phyloP scores from a whole-genome alignment of 2,113 vertebrate genomes.

The Murina feae region DNA sequence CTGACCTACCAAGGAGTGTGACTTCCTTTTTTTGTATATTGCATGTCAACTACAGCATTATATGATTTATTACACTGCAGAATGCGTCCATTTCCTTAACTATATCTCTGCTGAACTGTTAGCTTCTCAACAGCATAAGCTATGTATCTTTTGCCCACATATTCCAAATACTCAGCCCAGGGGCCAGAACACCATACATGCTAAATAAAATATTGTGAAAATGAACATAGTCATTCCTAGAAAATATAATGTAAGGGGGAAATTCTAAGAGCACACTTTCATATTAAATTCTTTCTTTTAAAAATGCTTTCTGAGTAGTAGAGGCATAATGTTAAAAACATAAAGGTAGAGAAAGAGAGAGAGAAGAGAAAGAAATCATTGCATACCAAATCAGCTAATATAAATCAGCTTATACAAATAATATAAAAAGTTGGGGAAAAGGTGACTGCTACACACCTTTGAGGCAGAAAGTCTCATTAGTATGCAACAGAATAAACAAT shows the following conservation, averaged over 20 bases:
- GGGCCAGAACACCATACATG: background rate
- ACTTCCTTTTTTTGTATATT: background rate
- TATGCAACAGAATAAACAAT: constrained; percentile 13
- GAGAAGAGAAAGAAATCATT: background rate
- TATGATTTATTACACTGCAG: background rate
- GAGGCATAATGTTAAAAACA: background rate
- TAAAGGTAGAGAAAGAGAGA: background rate
- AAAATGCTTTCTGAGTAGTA: background rate
- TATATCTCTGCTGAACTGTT: background rate
- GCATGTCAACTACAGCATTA: background rate
- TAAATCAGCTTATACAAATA: constrained; percentile 34
- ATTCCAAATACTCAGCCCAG: background rate
- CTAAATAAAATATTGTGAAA: background rate
- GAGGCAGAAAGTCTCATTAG: constrained; percentile 48
- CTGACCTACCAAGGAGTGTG: background rate
- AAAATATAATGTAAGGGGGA: background rate
- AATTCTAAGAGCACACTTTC: background rate
- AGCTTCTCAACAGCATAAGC: background rate
- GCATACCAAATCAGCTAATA: background rate
- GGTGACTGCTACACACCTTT: background rate
- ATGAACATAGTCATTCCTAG: background rate
- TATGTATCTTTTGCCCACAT: background rate
- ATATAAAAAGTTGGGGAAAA: background rate
- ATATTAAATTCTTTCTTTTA: background rate
- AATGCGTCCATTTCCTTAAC: background rate